A percentile compares a stretch with the other conserved stretches of the same genome.
These are phyloP conservation scores for Megalopta genalis DNA, from an alignment of 1,140 invertebrate species.

Conservation along the genomic window DNA sequence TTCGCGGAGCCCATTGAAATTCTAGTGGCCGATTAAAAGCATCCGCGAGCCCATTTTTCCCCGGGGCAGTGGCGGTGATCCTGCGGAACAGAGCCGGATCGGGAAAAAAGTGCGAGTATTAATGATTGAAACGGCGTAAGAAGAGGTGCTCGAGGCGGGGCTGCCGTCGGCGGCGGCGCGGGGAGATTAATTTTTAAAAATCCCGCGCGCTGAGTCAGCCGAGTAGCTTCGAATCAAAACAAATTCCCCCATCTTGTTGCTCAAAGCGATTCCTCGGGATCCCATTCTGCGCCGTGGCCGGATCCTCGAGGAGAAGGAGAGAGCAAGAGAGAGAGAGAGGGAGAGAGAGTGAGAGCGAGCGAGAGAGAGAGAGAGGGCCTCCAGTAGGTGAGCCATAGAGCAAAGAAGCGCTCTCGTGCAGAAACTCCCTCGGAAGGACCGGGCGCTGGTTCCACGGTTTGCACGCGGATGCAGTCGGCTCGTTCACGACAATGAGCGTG, in stretches of 20 bases:
- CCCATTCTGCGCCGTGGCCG: slow-evolving; percentile 10
- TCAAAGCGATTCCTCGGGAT: slow-evolving; percentile 22
- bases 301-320: slow-evolving; percentile 30
- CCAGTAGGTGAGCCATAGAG: slow-evolving; percentile 27
- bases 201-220: slow-evolving; percentile 40
- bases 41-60: too few relatives aligned
- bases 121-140: not conserved
- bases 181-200: slow-evolving; percentile 45
- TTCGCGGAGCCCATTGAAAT: too few relatives aligned
- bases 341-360: too few relatives aligned
- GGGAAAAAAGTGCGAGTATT: not conserved
- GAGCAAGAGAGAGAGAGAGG: too few relatives aligned
- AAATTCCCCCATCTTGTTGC: slow-evolving; percentile 20
- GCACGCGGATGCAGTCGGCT: slow-evolving; percentile 4
- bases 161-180: too few relatives aligned
- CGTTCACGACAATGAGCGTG: slow-evolving; percentile 67
- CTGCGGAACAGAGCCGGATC: too few relatives aligned
- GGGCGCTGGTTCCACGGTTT: slow-evolving; percentile 34
- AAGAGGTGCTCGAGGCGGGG: not conserved
- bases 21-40: too few relatives aligned
- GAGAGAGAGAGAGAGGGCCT: not conserved
- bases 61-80: too few relatives aligned
- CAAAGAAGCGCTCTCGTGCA: slow-evolving; percentile 38
- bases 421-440: slow-evolving; percentile 25
- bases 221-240: slow-evolving; percentile 46